These are phyloP conservation scores for Cladopsammia gracilis DNA, from an alignment of 64 coral and sea anemone genomes.

Conservation along the genomic window DNA sequence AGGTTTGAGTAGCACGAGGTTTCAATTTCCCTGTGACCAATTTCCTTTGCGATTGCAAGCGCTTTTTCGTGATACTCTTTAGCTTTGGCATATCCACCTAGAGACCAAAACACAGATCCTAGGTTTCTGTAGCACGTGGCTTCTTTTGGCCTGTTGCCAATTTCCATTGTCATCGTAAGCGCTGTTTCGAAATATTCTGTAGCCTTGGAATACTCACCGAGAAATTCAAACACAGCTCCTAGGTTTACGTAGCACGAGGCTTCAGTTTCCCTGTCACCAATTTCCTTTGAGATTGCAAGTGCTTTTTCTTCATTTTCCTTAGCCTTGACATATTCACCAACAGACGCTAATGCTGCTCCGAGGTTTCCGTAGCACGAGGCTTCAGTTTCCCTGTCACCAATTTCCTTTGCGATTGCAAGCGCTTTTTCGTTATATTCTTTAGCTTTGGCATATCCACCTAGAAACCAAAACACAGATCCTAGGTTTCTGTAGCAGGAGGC, in stretches of 20 bases:
- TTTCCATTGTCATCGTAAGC: background rate
- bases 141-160: background rate
- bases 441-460: background rate
- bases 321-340: too few species aligned
- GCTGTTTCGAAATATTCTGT: background rate
- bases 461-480: background rate
- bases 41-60: background rate
- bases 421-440: background rate
- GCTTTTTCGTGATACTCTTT: background rate
- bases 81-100: background rate
- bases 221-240: background rate
- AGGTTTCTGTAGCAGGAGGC: background rate
- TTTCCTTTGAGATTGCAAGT: too few species aligned
- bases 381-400: background rate
- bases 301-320: too few species aligned
- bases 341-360: too few species aligned
- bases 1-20: too few species aligned
- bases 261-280: background rate
- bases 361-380: too few species aligned
- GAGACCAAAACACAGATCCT: background rate
- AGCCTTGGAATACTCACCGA: background rate
- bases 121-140: background rate
- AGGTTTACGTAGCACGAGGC: background rate
- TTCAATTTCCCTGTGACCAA: background rate
- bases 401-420: background rate